Base-by-base conservation (phyloP, 2,797 vertebrate species). In the Tiaroga cobitis region DNA sequence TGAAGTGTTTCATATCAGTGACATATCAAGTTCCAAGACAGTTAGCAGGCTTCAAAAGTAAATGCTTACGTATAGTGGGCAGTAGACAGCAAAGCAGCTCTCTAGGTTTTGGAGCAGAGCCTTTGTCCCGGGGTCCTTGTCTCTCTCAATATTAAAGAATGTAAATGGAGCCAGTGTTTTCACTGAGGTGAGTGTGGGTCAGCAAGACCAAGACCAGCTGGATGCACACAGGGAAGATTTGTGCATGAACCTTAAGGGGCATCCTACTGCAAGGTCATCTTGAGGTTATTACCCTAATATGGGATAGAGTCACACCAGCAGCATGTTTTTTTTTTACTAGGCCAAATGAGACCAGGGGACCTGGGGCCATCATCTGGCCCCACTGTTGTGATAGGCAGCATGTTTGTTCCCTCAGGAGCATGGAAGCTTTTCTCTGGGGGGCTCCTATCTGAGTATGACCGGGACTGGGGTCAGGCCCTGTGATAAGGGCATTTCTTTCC, bases 241-340 rank as follows among this genome's bases (percentile, higher is more conserved):
- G 80, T 76, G 41, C 51, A 51, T 61, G 59, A 80, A 87, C 76
- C 77, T 85, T 85, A 61, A 87, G 81, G 88, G 68, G 32, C 41
- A 78, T 85, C 78, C 68, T 67, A 88, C 16, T 76, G 68, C 85
- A 87, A 87, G 85, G 86, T 88, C 82, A 89, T 89, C 74, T 88
- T 15, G 56, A 80, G 82, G 65, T 89, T 73, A 88, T 85, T 69
- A 72, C 56, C 84, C 41, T 84, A 51, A 79, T 83, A 83, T 83
- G 80, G 86, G 56, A 77, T 34, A 81, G 59, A 85, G 85, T 73
- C 81, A 83, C 80, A 74, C 73, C 85, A 87, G 43, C 69, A 84
- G 51, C 13, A 3, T 70, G 37, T n/a, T 18, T 61, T 73, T 9
- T 73, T 65, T 82, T 73, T 73, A 82, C 69, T 32, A 72, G 69